A percentile compares a stretch with the other conserved stretches of the same genome.
phyloP scores from a whole-genome alignment of 2,888 invertebrate genomes.

The Brassicogethes aeneus region DNA sequence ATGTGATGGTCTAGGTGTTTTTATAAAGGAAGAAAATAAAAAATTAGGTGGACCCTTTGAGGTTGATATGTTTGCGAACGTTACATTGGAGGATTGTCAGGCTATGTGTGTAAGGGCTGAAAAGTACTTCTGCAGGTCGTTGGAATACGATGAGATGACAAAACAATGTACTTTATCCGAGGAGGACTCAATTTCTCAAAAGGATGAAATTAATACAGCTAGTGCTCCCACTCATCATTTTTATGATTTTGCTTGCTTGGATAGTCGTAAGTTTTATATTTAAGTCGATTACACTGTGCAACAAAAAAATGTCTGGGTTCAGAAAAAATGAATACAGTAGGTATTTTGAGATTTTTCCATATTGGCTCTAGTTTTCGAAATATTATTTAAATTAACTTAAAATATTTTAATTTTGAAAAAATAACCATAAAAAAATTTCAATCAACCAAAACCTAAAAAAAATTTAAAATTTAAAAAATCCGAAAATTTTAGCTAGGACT shows the following conservation, averaged over 20 bases:
- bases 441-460: no score
- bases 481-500: no score
- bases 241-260: slow-evolving; percentile 81
- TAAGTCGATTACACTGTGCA: neutral
- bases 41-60: slow-evolving; percentile 81
- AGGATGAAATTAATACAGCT: slow-evolving; percentile 78
- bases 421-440: no score
- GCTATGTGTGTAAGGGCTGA: slow-evolving; percentile 79
- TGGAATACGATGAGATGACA: slow-evolving; percentile 82
- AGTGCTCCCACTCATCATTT: slow-evolving; percentile 80
- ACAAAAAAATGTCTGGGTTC: no score
- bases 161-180: slow-evolving; percentile 83
- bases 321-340: no score
- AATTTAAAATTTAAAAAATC: no score
- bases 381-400: no score
- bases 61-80: slow-evolving; percentile 77
- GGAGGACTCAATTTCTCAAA: slow-evolving; percentile 84
- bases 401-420: no score
- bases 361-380: no score
- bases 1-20: slow-evolving; percentile 79
- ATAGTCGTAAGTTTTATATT: slow-evolving; percentile 78
- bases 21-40: slow-evolving; percentile 84
- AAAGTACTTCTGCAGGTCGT: slow-evolving; percentile 82
- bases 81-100: slow-evolving; percentile 82
- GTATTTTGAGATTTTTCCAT: no score